Evolutionary conservation across 2,113 vertebrate genomes (phyloP).

Genomic region (Bungarus multicinctus): DNA sequence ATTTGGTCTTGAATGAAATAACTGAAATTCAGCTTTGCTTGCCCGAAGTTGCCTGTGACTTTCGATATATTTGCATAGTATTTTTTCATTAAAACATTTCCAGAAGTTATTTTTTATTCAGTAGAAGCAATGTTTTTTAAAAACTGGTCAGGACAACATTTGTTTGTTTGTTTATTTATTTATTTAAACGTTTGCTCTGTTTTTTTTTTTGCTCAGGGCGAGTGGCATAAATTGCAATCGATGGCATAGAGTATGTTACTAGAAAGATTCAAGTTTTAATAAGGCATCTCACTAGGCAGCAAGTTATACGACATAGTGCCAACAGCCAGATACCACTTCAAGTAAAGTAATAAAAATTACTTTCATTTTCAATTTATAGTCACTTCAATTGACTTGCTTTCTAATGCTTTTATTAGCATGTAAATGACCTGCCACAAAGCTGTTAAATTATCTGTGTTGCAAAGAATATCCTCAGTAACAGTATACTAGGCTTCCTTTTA

Average conservation of each 20-base stretch:
- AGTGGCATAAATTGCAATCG: background rate
- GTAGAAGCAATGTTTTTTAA: background rate
- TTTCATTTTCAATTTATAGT: conserved; percentile 61
- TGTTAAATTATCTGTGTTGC: conserved; percentile 53
- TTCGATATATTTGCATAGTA: background rate
- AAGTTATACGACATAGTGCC: conserved; percentile 11
- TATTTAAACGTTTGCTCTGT: background rate
- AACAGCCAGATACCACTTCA: conserved; percentile 46
- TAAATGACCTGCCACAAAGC: conserved; percentile 60
- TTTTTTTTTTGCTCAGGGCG: conserved; percentile 2
- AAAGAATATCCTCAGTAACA: conserved; percentile 34
- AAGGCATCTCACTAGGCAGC: conserved; percentile 11
- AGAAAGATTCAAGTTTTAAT: conserved; percentile 5
- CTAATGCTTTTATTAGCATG: conserved; percentile 59
- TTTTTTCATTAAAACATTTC: background rate
- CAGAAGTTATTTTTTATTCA: background rate
- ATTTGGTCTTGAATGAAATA: background rate
- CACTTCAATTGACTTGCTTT: conserved; percentile 55
- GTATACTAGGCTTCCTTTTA: conserved; percentile 8
- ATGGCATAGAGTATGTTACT: background rate
- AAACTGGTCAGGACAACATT: background rate
- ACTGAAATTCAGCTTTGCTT: background rate
- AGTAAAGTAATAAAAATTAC: conserved; percentile 46
- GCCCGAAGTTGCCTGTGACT: background rate
- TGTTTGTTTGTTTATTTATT: background rate